Evolutionary conservation across 2,797 vertebrate species (phyloP).

Genomic region (Poeciliopsis turneri): DNA sequence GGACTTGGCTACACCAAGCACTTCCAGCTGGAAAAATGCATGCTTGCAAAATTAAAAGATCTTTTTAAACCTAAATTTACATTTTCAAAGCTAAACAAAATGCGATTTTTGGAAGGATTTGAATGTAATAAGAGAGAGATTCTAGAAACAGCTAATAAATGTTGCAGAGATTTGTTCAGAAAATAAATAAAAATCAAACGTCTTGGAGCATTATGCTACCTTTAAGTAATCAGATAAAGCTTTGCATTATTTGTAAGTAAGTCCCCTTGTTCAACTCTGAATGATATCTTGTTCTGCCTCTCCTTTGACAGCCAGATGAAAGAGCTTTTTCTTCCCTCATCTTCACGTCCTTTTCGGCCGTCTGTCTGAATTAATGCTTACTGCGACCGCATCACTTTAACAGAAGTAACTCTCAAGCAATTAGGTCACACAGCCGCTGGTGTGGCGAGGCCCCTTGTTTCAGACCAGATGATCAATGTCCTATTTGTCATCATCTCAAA

Average conservation of each 20-base stretch:
- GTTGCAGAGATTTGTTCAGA: neutral
- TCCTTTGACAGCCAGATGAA: slow-evolving; percentile 30
- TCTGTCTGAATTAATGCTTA: slow-evolving; percentile 40
- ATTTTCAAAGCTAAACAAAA: neutral
- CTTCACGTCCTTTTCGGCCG: slow-evolving; percentile 45
- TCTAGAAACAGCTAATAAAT: neutral
- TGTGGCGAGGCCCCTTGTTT: slow-evolving; percentile 36
- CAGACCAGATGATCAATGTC: slow-evolving; percentile 67
- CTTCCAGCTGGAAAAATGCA: neutral
- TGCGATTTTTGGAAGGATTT: neutral
- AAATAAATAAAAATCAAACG: neutral
- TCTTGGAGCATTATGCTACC: neutral
- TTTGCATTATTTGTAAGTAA: neutral
- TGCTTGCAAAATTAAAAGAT: neutral
- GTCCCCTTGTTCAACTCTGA: slow-evolving; percentile 8
- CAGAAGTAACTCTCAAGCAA: slow-evolving; percentile 45
- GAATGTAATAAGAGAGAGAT: neutral
- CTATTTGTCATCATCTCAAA: slow-evolving; percentile 56
- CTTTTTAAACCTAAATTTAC: neutral
- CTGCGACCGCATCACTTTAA: slow-evolving; percentile 27
- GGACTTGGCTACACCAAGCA: neutral
- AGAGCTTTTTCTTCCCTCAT: slow-evolving; percentile 4
- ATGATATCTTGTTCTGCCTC: slow-evolving; percentile 6
- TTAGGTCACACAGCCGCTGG: slow-evolving; percentile 51
- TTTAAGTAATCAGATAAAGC: slow-evolving; percentile 7